phyloP scores from a whole-genome alignment of 2,113 vertebrate genomes.

The Nyctibius bracteatus region DNA sequence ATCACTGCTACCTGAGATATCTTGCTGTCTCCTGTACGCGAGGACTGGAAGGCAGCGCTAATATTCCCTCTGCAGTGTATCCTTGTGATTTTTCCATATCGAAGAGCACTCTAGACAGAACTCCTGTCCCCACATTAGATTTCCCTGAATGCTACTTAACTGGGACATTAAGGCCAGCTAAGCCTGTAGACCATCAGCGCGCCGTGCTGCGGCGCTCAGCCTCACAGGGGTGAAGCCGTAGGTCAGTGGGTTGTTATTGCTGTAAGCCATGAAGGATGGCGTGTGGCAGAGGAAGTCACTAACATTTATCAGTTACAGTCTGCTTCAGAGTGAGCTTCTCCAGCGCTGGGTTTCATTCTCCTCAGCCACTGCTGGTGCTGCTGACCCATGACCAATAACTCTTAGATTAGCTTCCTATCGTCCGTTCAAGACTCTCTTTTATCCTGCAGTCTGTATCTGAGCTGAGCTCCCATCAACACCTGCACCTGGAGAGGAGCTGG shows the following conservation, averaged over 20 bases:
- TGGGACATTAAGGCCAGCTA: neutral
- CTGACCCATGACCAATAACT: neutral
- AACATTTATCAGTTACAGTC: neutral
- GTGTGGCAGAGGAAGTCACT: neutral
- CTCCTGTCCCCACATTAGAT: neutral
- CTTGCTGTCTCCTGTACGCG: neutral
- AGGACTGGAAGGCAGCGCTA: neutral
- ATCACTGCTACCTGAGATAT: neutral
- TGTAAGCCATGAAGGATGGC: neutral
- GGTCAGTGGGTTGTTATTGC: neutral
- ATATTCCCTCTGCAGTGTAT: neutral
- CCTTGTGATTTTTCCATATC: neutral
- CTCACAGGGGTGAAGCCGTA: neutral
- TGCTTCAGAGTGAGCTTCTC: neutral
- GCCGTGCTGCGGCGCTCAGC: neutral
- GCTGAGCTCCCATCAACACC: neutral
- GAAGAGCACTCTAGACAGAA: neutral
- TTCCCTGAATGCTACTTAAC: neutral
- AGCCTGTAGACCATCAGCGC: neutral
- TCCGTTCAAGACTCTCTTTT: neutral
- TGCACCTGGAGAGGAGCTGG: neutral
- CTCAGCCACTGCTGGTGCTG: neutral
- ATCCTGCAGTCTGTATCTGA: neutral
- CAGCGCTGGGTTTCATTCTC: rapidly evolving
- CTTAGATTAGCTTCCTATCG: neutral